Conservation (phyloP, 2,113 vertebrate species). For the Alligator mississippiensis region DNA sequence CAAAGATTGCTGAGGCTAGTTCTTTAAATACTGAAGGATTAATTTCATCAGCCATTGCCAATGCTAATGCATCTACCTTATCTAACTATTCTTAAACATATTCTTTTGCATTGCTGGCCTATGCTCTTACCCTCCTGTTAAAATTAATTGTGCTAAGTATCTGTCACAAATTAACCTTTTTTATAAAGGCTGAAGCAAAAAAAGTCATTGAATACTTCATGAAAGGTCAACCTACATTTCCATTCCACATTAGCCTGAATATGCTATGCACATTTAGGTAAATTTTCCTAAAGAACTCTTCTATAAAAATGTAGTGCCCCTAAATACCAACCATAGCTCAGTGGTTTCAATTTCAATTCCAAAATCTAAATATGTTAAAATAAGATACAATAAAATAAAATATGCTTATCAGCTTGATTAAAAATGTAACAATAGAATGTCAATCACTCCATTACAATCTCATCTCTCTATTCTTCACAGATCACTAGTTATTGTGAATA, state of each 20-base stretch:
- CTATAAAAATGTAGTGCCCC: not conserved
- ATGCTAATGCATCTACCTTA: not conserved
- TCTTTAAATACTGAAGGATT: not conserved
- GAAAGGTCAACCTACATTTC: slow-evolving; percentile 1
- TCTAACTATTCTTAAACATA: not conserved
- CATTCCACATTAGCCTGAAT: not conserved
- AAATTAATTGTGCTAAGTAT: not conserved
- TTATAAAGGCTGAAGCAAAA: not conserved
- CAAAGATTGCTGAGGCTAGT: not conserved
- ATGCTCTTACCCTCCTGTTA: not conserved
- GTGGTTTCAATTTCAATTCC: not conserved
- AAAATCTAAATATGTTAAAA: slow-evolving; percentile 1
- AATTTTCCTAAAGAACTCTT: slow-evolving; percentile 2
- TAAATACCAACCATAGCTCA: not conserved
- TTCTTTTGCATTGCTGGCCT: not conserved
- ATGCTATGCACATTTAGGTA: not conserved
- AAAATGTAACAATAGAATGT: not conserved
- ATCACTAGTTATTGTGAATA: not conserved
- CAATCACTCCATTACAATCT: not conserved
- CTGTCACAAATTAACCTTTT: not conserved
- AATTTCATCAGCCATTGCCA: not conserved
- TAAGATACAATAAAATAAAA: not conserved
- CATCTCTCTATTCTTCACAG: not conserved
- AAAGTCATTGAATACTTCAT: slow-evolving; percentile 40
- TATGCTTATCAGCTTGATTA: not conserved